Evolutionary conservation across 2,888 invertebrate species (phyloP).

Genomic region (Ormia ochracea): DNA sequence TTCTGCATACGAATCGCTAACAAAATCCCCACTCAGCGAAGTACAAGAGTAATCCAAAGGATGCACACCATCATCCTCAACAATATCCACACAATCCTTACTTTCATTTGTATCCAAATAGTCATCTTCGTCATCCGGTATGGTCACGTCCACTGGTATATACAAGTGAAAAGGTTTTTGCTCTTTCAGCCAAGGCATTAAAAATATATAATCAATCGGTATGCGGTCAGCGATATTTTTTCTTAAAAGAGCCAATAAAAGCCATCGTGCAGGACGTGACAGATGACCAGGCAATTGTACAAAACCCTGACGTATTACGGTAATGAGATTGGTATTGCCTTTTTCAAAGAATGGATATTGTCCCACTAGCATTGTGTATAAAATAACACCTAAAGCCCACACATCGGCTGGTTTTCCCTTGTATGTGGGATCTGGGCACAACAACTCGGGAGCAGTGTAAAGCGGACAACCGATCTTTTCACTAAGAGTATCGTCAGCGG

Average conservation of each 20-base stretch:
- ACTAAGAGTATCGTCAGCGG: slow-evolving; percentile 71
- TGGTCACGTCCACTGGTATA: slow-evolving; percentile 70
- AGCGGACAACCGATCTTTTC: slow-evolving; percentile 76
- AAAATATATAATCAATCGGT: slow-evolving; percentile 70
- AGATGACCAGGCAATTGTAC: slow-evolving; percentile 72
- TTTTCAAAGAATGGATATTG: slow-evolving; percentile 76
- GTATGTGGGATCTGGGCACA: slow-evolving; percentile 74
- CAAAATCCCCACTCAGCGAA: slow-evolving; percentile 35
- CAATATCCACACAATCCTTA: slow-evolving; percentile 63
- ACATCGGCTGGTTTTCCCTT: slow-evolving; percentile 75
- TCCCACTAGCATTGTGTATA: slow-evolving; percentile 76
- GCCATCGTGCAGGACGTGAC: slow-evolving; percentile 71
- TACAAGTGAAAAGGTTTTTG: slow-evolving; percentile 72
- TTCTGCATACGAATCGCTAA: slow-evolving; percentile 52
- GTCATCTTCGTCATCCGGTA: slow-evolving; percentile 69
- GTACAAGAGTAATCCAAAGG: slow-evolving; percentile 68
- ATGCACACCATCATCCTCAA: slow-evolving; percentile 60
- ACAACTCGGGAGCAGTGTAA: slow-evolving; percentile 75
- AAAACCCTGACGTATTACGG: slow-evolving; percentile 73
- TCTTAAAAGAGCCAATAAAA: slow-evolving; percentile 69
- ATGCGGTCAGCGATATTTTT: slow-evolving; percentile 73
- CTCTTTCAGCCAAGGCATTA: slow-evolving; percentile 72
- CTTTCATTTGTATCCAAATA: background rate
- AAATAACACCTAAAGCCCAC: slow-evolving; percentile 76
- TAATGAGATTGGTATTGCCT: slow-evolving; percentile 74